Evolutionary conservation across 2,888 invertebrate species (phyloP).

Genomic region (Polietes domitor): DNA sequence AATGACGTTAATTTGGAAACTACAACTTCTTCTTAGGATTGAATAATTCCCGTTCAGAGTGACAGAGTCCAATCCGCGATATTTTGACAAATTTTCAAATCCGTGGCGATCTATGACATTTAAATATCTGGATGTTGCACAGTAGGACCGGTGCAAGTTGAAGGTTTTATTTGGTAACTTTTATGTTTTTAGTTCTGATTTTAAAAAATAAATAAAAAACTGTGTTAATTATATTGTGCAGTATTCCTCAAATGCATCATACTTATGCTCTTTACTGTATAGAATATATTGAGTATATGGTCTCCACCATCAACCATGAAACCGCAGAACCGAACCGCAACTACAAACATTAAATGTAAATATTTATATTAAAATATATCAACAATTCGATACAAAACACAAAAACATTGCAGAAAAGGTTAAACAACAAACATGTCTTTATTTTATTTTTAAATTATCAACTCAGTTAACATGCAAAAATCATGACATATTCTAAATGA

Average conservation of each 20-base stretch:
- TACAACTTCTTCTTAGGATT: too few relatives aligned
- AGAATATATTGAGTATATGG: neutral
- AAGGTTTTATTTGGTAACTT: too few relatives aligned
- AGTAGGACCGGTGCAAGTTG: too few relatives aligned
- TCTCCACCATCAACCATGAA: neutral
- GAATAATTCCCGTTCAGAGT: too few relatives aligned
- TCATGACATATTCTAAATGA: conserved; percentile 17
- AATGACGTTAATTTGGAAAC: too few relatives aligned
- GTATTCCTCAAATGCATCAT: neutral
- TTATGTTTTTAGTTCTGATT: too few relatives aligned
- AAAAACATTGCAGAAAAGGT: neutral
- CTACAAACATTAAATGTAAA: conserved; percentile 20
- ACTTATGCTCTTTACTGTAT: neutral
- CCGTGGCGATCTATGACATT: too few relatives aligned
- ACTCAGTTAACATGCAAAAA: conserved; percentile 9
- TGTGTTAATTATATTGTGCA: too few relatives aligned
- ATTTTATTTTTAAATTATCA: conserved; percentile 19
- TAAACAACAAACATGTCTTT: conserved; percentile 12
- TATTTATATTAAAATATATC: conserved; percentile 26
- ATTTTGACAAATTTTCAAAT: too few relatives aligned
- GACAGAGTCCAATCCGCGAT: too few relatives aligned
- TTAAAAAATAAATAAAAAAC: too few relatives aligned
- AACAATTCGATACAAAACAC: neutral
- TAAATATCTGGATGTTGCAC: too few relatives aligned
- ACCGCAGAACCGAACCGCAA: neutral